Evolutionary conservation across 2,797 vertebrate genomes (phyloP), one percentile per base, ranked within the genome.

Genomic region (Eptatretus atami): DNA sequence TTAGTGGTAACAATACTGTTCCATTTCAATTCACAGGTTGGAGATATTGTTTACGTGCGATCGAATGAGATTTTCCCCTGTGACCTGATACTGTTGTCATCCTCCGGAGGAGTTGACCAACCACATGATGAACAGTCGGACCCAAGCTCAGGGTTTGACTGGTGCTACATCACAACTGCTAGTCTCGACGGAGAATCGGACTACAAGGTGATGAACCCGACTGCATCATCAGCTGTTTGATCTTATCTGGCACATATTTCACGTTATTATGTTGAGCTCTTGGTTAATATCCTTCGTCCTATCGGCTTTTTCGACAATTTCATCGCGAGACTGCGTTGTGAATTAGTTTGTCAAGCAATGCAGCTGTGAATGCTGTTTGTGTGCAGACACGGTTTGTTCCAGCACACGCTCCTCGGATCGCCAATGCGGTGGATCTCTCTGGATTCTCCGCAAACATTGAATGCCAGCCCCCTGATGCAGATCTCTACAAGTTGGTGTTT

Each of bases 141-240:
- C 31, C 31, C 31, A 44, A 44, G 31, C 31, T 44, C 31, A 4
- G 31, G 6, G 31, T 44, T 44, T 44, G 31, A 44, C 31, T 86
- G 78, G 64, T 98, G 92, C 70, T 85, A 84, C 1, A 84, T 94
- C 67, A 98, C 86, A 52, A 98, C 92, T 53, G 87, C 88, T 2
- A 98, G 88, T 75, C 80, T 98, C 2, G 92, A 98, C 68, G 92
- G 92, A 64, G 88, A 98, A 74, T 93, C 88, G 63, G 95, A 94
- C 71, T 85, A 85, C 73, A 98, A 98, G 82, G 92, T 98, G 70
- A 76, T 52, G 64, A 25, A 10, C 9, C 55, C 55, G 9, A 12
- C 8, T n/a, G 31, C 31, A 44, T 44, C 31, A 44, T 5, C 31
- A 44, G 31, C 31, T 44, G 31, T 44, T 44, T 44, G 31, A 3